Base-by-base conservation (phyloP, 2,113 vertebrate species). In the Neogobius melanostomus region DNA sequence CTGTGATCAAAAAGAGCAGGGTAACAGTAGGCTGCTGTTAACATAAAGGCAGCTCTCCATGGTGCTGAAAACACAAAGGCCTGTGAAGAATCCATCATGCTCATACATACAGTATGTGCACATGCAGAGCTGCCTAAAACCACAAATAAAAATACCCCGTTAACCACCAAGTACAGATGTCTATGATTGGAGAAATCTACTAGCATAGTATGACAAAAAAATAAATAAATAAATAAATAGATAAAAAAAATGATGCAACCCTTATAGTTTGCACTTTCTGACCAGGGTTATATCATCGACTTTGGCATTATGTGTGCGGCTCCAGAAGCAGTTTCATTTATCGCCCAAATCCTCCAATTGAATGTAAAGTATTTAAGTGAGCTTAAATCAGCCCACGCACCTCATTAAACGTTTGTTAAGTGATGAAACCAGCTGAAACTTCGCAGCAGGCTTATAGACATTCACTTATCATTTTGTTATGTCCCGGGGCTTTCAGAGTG, bases 311-410 rank as follows among this genome's bases (percentile, higher is more conserved):
- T 42, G 36, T 61, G 36, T 44, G n/a, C n/a, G 67, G 68, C 56
- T 66, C 70, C 43, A 66, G 14, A 7, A n/a, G 42, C 59, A n/a
- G 12, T 61, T 44, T n/a, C 12, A 61, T 61, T 61, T 61, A 61
- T 61, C 9, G 36, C 50, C 7, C 46, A 67, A 64, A 64, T 6
- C 28, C 53, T 28, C 51, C 52, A 61, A 69, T 28, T 28, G 70
- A 28, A 66, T 15, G 8, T 4, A 65, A 65, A 54, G 44, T 61
- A 57, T 48, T 65, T 6, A 21, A 56, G n/a, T 56, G 42, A n/a
- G 12, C 59, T 45, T 61, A 8, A 42, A 61, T 44, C 59, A 45
- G 59, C 7, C 42, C 8, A 14, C 42, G 36, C 11, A 61, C 14
- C 59, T 43, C 14, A 61, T 61, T 61, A 61, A 61, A 61, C 14